Evolutionary conservation across 30 jellyfish, hydroid and myxozoan genomes (phyloP), one percentile per base, ranked within the genome.

Genomic region (Chironex yamaguchii): DNA sequence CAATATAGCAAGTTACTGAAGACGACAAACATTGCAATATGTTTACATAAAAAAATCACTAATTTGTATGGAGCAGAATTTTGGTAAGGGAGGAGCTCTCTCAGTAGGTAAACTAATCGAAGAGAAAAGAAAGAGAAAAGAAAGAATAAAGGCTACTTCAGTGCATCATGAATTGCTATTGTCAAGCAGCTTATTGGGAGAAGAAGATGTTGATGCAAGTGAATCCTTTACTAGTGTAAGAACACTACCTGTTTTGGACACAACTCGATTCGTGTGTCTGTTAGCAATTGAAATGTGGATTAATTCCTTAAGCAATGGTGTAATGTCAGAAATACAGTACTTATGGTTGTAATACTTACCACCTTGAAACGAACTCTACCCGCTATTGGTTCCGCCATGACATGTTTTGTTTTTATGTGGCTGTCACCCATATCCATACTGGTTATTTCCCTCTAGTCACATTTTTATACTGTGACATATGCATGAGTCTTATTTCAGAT

Each of bases 301-400:
- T 2, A 95, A 95, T 71, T 77, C 91, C 36, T 77, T 95, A n/a
- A 92, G 92, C 70, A 95, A 89, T 85, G 99, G 99, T 49, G 97
- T 85, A 2, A 33, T 95, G 4, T 78, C 99, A 25, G 84, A 86
- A 36, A 53, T 95, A 3, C 92, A 87, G 22, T 75, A 97, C 99
- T 3, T 95, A 95, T 81, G 99, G 99, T 12, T 33, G 90, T 0
- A 34, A 84, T 21, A 78, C 96, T 9, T 95, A 95, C 65, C 99
- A 95, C 67, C 78, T 95, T 31, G 99, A 96, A 22, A 92, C 90
- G n/a, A 4, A 88, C 97, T n/a, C 91, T 89, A 12, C 86, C 92
- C 51, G 89, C 97, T 0, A 79, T 94, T 32, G 81, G 92, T 31
- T 64, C 97, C 48, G 96, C 96, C 0, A 13, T 94, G n/a, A 51